Evolutionary conservation across 2,888 invertebrate genomes (phyloP).

Genomic region (Syritta pipiens): DNA sequence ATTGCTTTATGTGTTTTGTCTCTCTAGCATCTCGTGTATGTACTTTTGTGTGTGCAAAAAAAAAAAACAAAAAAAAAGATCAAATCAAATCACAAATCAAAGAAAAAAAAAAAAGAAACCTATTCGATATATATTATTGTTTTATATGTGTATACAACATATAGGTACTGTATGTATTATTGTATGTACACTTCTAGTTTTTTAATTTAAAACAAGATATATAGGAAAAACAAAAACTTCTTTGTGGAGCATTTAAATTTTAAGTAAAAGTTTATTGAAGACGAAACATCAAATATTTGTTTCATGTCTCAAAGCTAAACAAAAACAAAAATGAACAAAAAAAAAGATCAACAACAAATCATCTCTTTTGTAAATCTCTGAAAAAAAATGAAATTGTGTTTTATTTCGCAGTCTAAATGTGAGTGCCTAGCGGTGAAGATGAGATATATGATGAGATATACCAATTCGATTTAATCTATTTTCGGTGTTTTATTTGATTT

Average conservation of each 20-base stretch:
- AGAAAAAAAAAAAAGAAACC: constrained; percentile 13
- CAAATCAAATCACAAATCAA: constrained; percentile 13
- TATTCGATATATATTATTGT: constrained; percentile 26
- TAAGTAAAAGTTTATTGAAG: constrained; percentile 9
- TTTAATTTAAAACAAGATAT: constrained; percentile 28
- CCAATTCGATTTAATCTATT: no score
- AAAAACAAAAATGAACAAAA: constrained; percentile 10
- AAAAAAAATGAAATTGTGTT: constrained; percentile 40
- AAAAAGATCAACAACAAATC: constrained; percentile 23
- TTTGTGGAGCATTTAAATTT: constrained; percentile 37
- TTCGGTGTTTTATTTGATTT: no score
- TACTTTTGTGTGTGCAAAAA: constrained; percentile 11
- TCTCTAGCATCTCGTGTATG: constrained; percentile 17
- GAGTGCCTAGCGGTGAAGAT: no score
- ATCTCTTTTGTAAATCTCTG: constrained; percentile 64
- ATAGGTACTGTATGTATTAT: constrained; percentile 50
- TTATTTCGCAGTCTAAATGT: no score
- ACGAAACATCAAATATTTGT: constrained; percentile 28
- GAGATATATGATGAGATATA: no score
- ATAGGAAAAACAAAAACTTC: constrained; percentile 1
- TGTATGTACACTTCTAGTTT: constrained; percentile 41
- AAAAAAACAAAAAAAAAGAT: constrained; percentile 21
- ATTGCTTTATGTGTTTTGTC: constrained; percentile 60
- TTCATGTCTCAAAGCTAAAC: constrained; percentile 55
- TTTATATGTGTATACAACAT: constrained; percentile 28